Conservation (phyloP, 53 echinoderm and acorn worm species). For the Paracentrotus lividus region DNA sequence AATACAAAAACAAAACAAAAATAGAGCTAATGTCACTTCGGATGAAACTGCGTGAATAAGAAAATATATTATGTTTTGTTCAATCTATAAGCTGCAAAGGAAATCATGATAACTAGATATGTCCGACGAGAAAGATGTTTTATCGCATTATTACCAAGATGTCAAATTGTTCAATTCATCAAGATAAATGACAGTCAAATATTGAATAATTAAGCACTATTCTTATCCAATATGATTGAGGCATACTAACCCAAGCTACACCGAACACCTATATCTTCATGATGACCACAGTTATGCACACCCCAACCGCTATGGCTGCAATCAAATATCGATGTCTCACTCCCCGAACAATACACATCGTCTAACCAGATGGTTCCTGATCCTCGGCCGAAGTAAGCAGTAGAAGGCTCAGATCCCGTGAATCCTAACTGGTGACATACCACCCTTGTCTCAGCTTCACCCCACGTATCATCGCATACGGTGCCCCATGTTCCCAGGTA, state of each 20-base stretch:
- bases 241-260: neutral
- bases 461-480: neutral
- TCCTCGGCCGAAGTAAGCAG: neutral
- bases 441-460: neutral
- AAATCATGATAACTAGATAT: too few relatives aligned
- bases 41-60: neutral
- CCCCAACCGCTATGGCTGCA: conserved; percentile 9
- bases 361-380: conserved; percentile 35
- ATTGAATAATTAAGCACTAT: too few relatives aligned
- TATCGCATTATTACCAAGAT: too few relatives aligned
- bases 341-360: neutral
- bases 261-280: conserved; percentile 20
- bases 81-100: too few relatives aligned
- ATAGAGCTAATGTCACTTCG: too few relatives aligned
- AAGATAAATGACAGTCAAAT: too few relatives aligned
- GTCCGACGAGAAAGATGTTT: too few relatives aligned
- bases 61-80: too few relatives aligned
- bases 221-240: neutral
- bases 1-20: too few relatives aligned
- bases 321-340: neutral
- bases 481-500: conserved; percentile 2
- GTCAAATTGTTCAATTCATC: too few relatives aligned
- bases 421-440: neutral
- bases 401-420: neutral
- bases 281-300: conserved; percentile 13